phyloP scores from a whole-genome alignment of 2,888 invertebrate species.

The Tubulanus polymorphus region DNA sequence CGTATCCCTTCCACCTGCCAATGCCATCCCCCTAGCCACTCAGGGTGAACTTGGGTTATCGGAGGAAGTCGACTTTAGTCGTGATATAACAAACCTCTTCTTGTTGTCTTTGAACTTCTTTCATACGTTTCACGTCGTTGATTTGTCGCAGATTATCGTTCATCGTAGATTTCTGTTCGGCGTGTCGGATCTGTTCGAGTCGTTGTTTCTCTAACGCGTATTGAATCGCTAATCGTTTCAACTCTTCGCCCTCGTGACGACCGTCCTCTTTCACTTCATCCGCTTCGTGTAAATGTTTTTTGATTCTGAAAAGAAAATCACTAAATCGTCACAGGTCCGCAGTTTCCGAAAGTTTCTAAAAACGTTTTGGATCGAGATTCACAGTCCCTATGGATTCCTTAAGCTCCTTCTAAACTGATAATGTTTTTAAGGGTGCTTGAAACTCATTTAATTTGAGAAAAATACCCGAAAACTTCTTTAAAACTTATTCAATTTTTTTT shows the following conservation, averaged over 20 bases:
- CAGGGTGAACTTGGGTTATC: too few relatives aligned
- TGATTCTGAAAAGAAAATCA: conserved; percentile 26
- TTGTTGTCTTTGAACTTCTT: conserved; percentile 37
- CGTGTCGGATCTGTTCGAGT: conserved; percentile 37
- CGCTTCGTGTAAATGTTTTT: conserved; percentile 29
- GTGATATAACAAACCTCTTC: conserved; percentile 42
- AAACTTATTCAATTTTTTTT: too few relatives aligned
- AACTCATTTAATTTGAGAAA: too few relatives aligned
- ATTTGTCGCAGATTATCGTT: conserved; percentile 46
- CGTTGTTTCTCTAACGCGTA: conserved; percentile 43
- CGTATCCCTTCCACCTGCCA: too few relatives aligned
- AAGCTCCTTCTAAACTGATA: too few relatives aligned
- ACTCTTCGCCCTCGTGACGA: conserved; percentile 42
- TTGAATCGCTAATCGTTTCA: conserved; percentile 41
- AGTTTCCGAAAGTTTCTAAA: too few relatives aligned
- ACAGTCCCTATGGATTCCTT: too few relatives aligned
- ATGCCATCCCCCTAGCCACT: too few relatives aligned
- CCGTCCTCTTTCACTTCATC: conserved; percentile 30
- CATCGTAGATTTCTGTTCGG: conserved; percentile 38
- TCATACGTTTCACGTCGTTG: conserved; percentile 37
- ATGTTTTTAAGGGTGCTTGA: too few relatives aligned
- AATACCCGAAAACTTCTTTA: too few relatives aligned
- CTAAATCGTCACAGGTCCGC: neutral
- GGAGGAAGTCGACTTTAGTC: too few relatives aligned
- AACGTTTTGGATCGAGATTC: too few relatives aligned